Percentiles rank a stretch among this genome's conserved stretches.
Evolutionary conservation across 1,140 invertebrate species (phyloP).

Genomic region (Lordiphosa mommai): DNA sequence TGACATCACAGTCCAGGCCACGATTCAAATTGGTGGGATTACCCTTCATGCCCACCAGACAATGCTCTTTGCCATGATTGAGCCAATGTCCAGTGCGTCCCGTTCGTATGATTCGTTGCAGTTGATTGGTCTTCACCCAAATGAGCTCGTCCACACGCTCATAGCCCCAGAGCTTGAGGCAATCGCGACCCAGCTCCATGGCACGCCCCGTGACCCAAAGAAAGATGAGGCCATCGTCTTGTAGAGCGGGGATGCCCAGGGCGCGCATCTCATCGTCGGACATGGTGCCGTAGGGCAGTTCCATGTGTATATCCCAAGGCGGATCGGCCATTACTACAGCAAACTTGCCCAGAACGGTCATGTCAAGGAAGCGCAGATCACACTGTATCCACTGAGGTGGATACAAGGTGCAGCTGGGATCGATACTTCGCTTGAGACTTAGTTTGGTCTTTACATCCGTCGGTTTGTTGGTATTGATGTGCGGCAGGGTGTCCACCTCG

Average conservation of each 20-base stretch:
- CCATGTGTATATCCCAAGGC: conserved; percentile 97
- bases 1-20: conserved; percentile 98
- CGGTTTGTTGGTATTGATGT: conserved; percentile 78
- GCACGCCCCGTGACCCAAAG: conserved; percentile 98
- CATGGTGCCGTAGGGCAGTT: conserved; percentile 99
- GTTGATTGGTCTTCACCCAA: conserved; percentile 99
- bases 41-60: conserved; percentile 97
- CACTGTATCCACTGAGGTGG: conserved; percentile 98
- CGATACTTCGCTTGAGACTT: conserved; percentile 64
- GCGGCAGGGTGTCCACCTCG: conserved; percentile 87
- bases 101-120: conserved; percentile 97
- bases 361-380: conserved; percentile 96
- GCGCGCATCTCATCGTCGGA: conserved; percentile 99
- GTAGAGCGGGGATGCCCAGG: conserved; percentile 91
- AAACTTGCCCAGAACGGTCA: conserved; percentile 97
- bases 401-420: conserved; percentile 86
- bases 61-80: conserved; percentile 99
- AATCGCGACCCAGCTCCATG: conserved; percentile 97
- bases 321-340: conserved; percentile 97
- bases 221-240: conserved; percentile 98
- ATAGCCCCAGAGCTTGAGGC: conserved; percentile 96
- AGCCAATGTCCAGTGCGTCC: conserved; percentile 98
- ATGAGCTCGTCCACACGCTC: conserved; percentile 98
- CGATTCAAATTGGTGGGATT: conserved; percentile 94
- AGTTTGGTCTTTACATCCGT: conserved; percentile 70